Conservation (phyloP, 2,888 invertebrate species). For the Horisme vitalbata region DNA sequence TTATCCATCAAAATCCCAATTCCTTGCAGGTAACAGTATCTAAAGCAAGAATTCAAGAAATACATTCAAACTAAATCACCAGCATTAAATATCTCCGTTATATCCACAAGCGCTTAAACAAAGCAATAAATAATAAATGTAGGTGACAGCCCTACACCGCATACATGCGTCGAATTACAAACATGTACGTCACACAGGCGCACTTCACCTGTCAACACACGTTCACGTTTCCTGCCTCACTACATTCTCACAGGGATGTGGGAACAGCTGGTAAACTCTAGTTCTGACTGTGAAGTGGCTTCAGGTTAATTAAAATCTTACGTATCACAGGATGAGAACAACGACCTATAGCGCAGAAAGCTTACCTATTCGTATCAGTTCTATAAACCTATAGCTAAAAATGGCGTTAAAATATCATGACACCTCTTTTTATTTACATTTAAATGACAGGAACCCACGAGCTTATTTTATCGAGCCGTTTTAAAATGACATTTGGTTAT, state of each 20-base stretch:
- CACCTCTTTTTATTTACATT: too few species aligned
- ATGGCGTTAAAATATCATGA: too few species aligned
- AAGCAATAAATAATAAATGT: conserved; percentile 15
- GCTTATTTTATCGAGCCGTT: too few species aligned
- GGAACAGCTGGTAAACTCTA: conserved; percentile 2
- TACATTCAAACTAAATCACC: neutral
- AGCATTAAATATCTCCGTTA: neutral
- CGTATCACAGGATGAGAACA: too few species aligned
- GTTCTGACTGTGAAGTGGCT: neutral
- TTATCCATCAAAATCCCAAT: too few species aligned
- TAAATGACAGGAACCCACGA: too few species aligned
- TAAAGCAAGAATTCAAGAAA: too few species aligned
- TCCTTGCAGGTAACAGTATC: too few species aligned
- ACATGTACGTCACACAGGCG: conserved; percentile 40
- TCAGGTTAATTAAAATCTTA: neutral
- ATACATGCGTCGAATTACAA: conserved; percentile 38
- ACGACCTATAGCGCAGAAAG: too few species aligned
- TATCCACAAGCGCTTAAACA: conserved; percentile 1
- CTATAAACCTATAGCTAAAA: too few species aligned
- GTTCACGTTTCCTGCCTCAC: conserved; percentile 38
- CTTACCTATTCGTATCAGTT: too few species aligned
- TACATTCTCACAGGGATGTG: conserved; percentile 4
- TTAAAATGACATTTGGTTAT: too few species aligned
- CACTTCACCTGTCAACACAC: conserved; percentile 47
- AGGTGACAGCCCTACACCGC: conserved; percentile 36